Percentiles rank a stretch among this genome's conserved stretches.
Evolutionary conservation across 2,888 invertebrate species (phyloP).

Genomic region (Steinernema hermaphroditum): DNA sequence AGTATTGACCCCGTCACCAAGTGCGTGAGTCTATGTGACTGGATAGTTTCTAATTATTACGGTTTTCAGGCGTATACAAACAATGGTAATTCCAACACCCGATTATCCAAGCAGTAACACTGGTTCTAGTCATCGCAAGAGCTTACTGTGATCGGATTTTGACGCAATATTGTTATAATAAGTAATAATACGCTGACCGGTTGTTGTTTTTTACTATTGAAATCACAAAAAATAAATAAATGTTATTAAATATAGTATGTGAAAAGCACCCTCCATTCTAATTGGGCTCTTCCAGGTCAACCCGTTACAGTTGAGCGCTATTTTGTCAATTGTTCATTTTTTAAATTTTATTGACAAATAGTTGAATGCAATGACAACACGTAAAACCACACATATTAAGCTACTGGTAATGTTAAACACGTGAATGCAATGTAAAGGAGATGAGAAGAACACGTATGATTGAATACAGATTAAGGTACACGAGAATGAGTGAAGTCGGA

Average conservation of each 20-base stretch:
- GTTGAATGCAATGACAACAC: too few species aligned
- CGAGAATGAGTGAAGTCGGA: too few species aligned
- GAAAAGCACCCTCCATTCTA: too few species aligned
- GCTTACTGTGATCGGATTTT: constrained; percentile 35
- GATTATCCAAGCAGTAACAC: constrained; percentile 48
- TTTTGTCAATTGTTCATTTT: too few species aligned
- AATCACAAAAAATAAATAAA: neutral
- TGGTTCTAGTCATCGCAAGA: constrained; percentile 40
- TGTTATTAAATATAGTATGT: neutral
- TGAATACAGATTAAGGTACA: too few species aligned
- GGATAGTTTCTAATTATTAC: neutral
- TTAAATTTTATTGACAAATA: too few species aligned
- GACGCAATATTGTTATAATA: neutral
- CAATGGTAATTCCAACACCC: constrained; percentile 59
- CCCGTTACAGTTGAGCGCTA: too few species aligned
- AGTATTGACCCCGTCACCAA: constrained; percentile 57
- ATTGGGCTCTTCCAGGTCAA: too few species aligned
- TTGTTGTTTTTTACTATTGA: neutral
- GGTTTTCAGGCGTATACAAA: constrained; percentile 53
- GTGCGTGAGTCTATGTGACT: constrained; percentile 41
- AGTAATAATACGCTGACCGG: constrained; percentile 6
- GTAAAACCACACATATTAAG: too few species aligned
- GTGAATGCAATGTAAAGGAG: too few species aligned
- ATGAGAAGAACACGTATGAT: too few species aligned
- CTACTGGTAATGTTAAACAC: too few species aligned